phyloP scores from a whole-genome alignment of 1,140 invertebrate genomes.

The Ylistrum balloti region DNA sequence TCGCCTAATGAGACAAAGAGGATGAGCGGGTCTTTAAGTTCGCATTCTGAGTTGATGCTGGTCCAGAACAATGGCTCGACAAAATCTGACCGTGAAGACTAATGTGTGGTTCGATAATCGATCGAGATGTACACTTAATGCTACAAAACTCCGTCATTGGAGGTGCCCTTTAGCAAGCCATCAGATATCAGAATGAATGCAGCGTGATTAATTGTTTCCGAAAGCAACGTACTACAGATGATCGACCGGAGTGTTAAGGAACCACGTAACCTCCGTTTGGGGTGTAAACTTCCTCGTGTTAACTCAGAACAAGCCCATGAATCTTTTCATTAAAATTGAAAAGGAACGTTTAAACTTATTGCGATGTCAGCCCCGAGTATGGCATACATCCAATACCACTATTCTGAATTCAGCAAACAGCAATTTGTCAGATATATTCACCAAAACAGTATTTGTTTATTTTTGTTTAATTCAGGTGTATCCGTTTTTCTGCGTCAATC shows the following conservation, averaged over 20 bases:
- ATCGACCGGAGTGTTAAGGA: not conserved
- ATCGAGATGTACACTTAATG: not conserved
- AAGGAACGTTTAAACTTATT: not conserved
- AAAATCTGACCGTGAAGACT: not conserved
- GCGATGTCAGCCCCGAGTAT: not conserved
- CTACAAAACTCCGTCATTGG: not conserved
- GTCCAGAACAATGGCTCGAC: not conserved
- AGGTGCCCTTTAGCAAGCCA: not conserved
- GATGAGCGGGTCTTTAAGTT: not conserved
- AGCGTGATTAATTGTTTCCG: not conserved
- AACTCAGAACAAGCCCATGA: not conserved
- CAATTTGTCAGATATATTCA: not conserved
- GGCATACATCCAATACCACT: not conserved
- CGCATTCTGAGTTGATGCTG: not conserved
- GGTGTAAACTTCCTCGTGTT: not conserved
- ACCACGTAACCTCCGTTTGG: not conserved
- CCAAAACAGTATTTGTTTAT: not conserved
- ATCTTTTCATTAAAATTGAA: not conserved
- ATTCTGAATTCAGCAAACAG: not conserved
- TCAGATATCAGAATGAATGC: not conserved
- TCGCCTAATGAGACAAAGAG: slow-evolving; percentile 21
- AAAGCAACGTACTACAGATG: not conserved
- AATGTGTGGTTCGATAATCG: not conserved
- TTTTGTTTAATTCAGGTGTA: too few relatives aligned
- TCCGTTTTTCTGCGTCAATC: too few relatives aligned